Base-by-base conservation (phyloP, 2,888 invertebrate species). In the Torymus texanus region DNA sequence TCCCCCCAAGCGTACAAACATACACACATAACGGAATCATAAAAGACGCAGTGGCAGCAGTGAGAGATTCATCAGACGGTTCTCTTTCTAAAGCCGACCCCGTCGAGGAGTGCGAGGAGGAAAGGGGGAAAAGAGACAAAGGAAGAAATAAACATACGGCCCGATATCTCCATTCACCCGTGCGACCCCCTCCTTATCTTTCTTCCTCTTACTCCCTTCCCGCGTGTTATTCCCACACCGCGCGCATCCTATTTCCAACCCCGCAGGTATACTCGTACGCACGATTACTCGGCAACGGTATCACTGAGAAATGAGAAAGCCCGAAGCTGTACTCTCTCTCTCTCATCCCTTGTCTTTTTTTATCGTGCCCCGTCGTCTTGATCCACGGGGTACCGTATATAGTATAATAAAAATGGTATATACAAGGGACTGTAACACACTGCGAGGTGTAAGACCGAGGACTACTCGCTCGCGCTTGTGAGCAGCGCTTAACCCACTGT, bases 231-330 rank as follows among this genome's bases (percentile, higher is more conserved):
- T 55, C 16, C 62, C 62, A 29, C 24, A 29, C 5, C 21, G 56
- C 0, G 24, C n/a, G 18, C 5, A 18, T 21, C 14, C 12, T 13
- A 29, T 16, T 68, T 12, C 18, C 24, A 18, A 21, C 58, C 29
- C 61, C 75, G 71, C 67, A 67, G 73, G 61, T 75, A 75, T 24
- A 29, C 10, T 8, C 72, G 75, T 83, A 29, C 59, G 68, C 70
- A 65, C 72, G 70, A 70, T 76, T 80, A 66, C 73, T 70, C 50
- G 8, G 41, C 41, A 8, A 13, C 21, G 62, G 21, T 53, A 77
- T 77, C 73, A 66, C 21, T 13, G 18, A 66, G 62, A 74, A 70
- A 78, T 80, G 78, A 80, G 71, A 62, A 78, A 78, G 55, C 65
- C 74, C 51, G 21, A 21, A 59, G 55, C 59, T 29, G 56, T 55